Base-by-base conservation (phyloP, 2,888 invertebrate genomes). In the Tetheella fluctuosa region DNA sequence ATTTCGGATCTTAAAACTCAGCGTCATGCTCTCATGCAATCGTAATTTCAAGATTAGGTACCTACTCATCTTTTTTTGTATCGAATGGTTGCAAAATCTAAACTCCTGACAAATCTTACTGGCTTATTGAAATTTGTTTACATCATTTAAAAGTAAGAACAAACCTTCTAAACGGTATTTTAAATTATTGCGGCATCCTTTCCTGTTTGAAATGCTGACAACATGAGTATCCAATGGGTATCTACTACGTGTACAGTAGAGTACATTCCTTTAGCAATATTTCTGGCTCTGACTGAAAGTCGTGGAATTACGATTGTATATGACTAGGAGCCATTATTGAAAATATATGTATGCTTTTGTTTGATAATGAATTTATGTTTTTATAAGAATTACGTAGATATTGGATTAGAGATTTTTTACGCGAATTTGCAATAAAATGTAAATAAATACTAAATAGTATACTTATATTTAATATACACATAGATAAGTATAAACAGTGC, bases 371-470 rank as follows among this genome's bases (percentile, higher is more conserved):
- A 62, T 17, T 37, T 52, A 59, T 42, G 28, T 37, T 23, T 20
- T 56, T 23, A 23, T 52, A 37, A 52, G 17, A 15, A 15, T 71
- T 73, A 13, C 2, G 2, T 70, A 65, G 39, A 64, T 74, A 68
- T 70, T 13, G 34, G 34, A 34, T 13, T 34, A 34, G 34, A 28
- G 58, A 66, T 66, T 72, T 59, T 57, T 25, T 55, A 48, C 54
- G 34, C 57, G 58, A 65, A 64, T 66, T 56, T 64, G 69, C 71
- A 73, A 73, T 73, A 71, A 69, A 57, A 55, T 71, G 73, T 73
- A 70, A 65, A 71, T 71, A 71, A 23, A 4, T 4, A 4, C 25
- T 25, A 25, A 2, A 2, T 64, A 58, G 7, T 30, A 30, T 30
- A 30, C 30, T 34, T 23, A 60, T 61, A 62, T 62, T 52, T 39